Percentiles rank a stretch among this genome's conserved stretches.
Conservation (phyloP, 30 jellyfish, hydroid and myxozoan species). For the Catostylus mosaicus region DNA sequence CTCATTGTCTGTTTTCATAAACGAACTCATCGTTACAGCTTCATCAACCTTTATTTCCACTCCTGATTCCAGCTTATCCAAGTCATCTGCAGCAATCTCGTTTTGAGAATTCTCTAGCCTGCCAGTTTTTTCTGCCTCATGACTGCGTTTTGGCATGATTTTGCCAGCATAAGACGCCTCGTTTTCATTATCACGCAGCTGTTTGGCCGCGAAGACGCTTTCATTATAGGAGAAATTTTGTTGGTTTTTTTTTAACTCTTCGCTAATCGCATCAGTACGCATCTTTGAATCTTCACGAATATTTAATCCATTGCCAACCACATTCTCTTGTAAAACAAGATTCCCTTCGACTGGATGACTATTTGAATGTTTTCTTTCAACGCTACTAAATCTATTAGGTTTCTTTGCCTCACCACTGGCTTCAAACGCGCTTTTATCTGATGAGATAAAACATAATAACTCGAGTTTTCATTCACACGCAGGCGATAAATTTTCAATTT, state of each 20-base stretch:
- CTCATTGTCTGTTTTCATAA: not conserved
- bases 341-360: not conserved
- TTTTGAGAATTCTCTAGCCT: no score
- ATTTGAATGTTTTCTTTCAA: not conserved
- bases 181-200: constrained; percentile 31
- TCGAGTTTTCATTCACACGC: no score
- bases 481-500: no score
- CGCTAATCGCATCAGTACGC: constrained; percentile 43
- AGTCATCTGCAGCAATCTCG: no score
- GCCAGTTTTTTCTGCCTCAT: no score
- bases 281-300: constrained; percentile 1
- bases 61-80: not conserved
- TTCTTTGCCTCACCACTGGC: not conserved
- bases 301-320: constrained; percentile 15
- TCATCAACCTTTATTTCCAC: not conserved
- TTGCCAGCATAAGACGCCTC: not conserved
- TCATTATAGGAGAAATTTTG: constrained; percentile 16
- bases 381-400: not conserved
- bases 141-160: no score
- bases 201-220: constrained; percentile 43
- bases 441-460: not conserved
- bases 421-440: not conserved
- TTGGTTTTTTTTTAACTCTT: not conserved
- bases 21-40: not conserved
- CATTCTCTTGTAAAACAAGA: constrained; percentile 16